Conservation (phyloP, 1,140 invertebrate species). For the Sitodiplosis mosellana region DNA sequence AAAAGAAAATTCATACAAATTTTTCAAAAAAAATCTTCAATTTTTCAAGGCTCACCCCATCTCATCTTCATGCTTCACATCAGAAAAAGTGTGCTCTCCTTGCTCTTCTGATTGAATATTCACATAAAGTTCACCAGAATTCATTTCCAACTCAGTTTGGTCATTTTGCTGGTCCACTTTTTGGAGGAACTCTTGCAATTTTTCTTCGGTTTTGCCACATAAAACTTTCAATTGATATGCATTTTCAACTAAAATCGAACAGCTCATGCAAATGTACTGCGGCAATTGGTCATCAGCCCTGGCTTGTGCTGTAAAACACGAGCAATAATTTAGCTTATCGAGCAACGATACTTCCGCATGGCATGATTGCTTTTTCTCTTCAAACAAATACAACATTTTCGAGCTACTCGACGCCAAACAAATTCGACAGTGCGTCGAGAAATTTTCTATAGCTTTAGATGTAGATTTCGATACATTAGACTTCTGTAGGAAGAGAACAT, state of each 20-base stretch:
- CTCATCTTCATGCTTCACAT: background rate
- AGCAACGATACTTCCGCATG: no score
- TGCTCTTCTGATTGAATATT: no score
- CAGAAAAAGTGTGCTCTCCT: background rate
- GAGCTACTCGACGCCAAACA: no score
- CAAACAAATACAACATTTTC: no score
- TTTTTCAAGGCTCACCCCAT: background rate
- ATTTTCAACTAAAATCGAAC: slow-evolving; percentile 8
- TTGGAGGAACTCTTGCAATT: slow-evolving; percentile 6
- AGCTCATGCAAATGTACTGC: slow-evolving; percentile 10
- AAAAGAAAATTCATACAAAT: background rate
- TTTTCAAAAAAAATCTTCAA: background rate
- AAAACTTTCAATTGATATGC: slow-evolving; percentile 13
- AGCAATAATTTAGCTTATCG: no score
- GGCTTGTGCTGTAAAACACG: no score
- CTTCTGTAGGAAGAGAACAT: no score
- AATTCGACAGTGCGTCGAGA: no score
- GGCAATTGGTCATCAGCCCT: slow-evolving; percentile 9
- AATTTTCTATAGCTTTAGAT: no score
- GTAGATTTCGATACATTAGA: no score
- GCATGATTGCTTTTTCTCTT: no score
- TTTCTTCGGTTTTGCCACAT: slow-evolving; percentile 9
- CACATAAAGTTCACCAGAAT: background rate
- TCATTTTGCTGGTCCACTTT: no score
- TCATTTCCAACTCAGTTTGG: background rate